Conservation (phyloP, 2,888 invertebrate species). For the Hermodice carunculata region DNA sequence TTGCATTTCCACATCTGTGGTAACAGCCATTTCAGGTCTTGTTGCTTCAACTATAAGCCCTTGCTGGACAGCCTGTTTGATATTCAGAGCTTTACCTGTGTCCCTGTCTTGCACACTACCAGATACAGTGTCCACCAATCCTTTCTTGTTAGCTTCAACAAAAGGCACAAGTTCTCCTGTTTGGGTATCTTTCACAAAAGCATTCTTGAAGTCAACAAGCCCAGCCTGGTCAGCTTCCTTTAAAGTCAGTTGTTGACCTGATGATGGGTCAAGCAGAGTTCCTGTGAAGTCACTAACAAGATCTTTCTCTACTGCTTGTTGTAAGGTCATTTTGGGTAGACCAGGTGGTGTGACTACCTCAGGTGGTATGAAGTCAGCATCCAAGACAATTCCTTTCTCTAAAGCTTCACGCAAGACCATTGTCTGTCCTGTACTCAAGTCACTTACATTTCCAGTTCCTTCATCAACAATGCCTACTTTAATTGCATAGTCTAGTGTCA, state of each 20-base stretch:
- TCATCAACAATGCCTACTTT: conserved; percentile 51
- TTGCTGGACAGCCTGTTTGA: conserved; percentile 73
- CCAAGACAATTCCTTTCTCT: conserved; percentile 37
- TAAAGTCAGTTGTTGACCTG: conserved; percentile 82
- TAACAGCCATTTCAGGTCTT: no score
- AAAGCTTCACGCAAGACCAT: conserved; percentile 56
- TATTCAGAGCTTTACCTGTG: conserved; percentile 83
- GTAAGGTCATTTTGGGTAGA: no score
- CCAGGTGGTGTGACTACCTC: no score
- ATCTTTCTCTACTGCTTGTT: no score
- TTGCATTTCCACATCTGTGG: no score
- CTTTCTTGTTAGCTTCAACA: conserved; percentile 27
- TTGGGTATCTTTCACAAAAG: neutral
- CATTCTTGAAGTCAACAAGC: no score
- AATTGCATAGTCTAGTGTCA: conserved; percentile 18
- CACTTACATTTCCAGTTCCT: conserved; percentile 30
- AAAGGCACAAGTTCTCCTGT: neutral
- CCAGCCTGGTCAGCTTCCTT: no score
- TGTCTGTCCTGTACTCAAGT: neutral
- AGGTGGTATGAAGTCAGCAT: no score
- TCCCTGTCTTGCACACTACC: conserved; percentile 90
- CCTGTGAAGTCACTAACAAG: no score
- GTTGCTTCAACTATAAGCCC: conserved; percentile 24
- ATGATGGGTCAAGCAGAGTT: conserved; percentile 85
- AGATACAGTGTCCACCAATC: conserved; percentile 67